These are phyloP conservation scores for Esox niger DNA, from an alignment of 2,113 vertebrate species.

Conservation along the genomic window DNA sequence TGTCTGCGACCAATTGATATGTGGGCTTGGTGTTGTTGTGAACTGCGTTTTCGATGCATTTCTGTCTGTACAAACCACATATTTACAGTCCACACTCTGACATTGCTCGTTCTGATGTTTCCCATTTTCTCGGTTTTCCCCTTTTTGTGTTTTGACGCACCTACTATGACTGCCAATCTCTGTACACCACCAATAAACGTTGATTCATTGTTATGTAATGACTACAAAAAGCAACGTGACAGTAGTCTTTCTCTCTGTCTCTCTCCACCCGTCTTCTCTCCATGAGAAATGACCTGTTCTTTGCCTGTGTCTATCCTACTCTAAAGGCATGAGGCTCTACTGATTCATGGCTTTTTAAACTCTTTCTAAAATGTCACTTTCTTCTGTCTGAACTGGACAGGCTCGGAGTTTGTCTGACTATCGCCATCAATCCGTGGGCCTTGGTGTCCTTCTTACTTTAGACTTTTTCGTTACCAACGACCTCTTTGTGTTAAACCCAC, in stretches of 20 bases:
- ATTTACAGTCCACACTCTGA: too few species aligned
- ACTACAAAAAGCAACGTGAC: constrained; percentile 32
- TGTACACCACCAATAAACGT: too few species aligned
- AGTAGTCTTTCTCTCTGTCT: constrained; percentile 38
- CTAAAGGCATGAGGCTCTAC: constrained; percentile 40
- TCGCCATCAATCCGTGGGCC: neutral
- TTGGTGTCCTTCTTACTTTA: neutral
- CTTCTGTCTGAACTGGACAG: constrained; percentile 60
- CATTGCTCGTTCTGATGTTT: too few species aligned
- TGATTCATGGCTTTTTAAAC: constrained; percentile 54
- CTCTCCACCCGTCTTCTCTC: constrained; percentile 40
- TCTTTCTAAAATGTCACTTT: constrained; percentile 53
- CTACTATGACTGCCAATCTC: too few species aligned
- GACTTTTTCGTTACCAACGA: too few species aligned
- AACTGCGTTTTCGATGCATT: too few species aligned
- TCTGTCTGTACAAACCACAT: too few species aligned
- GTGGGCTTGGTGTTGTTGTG: too few species aligned
- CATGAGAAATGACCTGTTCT: constrained; percentile 34
- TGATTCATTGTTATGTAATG: constrained; percentile 40
- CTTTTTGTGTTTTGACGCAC: too few species aligned
- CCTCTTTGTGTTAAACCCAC: too few species aligned
- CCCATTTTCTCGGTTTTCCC: too few species aligned
- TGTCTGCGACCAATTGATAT: neutral
- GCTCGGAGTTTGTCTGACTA: constrained; percentile 10
- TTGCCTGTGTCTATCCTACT: constrained; percentile 38